Conservation (phyloP, 64 coral and sea anemone species). For the Actinia equina region DNA sequence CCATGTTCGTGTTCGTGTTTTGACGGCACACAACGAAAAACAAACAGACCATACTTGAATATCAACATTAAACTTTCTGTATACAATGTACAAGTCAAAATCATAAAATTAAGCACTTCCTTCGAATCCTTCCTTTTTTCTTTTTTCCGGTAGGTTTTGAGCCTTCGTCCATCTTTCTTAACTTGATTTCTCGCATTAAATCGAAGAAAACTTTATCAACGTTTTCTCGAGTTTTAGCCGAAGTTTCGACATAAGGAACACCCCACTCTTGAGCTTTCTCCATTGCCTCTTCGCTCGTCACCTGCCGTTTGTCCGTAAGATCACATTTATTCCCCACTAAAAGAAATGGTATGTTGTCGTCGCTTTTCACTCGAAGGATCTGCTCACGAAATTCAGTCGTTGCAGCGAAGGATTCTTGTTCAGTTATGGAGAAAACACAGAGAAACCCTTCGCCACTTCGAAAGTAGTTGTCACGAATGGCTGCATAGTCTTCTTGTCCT, state of each 20-base stretch:
- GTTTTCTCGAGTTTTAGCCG: slow-evolving; percentile 95
- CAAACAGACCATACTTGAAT: too few species aligned
- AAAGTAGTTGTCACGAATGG: slow-evolving; percentile 99
- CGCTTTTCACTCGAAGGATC: slow-evolving; percentile 94
- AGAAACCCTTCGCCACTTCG: slow-evolving; percentile 98
- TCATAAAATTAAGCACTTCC: slow-evolving; percentile 83
- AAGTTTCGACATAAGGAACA: slow-evolving; percentile 93
- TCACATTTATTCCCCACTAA: slow-evolving; percentile 97
- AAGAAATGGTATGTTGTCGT: slow-evolving; percentile 95
- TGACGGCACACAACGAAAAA: not conserved
- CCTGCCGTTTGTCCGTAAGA: slow-evolving; percentile 94
- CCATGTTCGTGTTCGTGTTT: not conserved
- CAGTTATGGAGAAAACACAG: slow-evolving; percentile 97
- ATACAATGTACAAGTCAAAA: not conserved
- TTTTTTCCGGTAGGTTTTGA: slow-evolving; percentile 62
- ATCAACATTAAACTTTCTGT: not conserved
- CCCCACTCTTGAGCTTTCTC: slow-evolving; percentile 88
- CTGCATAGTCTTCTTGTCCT: slow-evolving; percentile 98
- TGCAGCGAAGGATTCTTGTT: slow-evolving; percentile 92
- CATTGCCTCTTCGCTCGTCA: slow-evolving; percentile 81
- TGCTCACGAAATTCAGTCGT: slow-evolving; percentile 96
- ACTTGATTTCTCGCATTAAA: slow-evolving; percentile 96
- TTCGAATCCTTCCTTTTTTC: slow-evolving; percentile 53
- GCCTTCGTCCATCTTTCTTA: slow-evolving; percentile 93
- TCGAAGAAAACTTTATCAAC: slow-evolving; percentile 99